Evolutionary conservation across 1,140 invertebrate species (phyloP).

Genomic region (Acromyrmex heyeri): DNA sequence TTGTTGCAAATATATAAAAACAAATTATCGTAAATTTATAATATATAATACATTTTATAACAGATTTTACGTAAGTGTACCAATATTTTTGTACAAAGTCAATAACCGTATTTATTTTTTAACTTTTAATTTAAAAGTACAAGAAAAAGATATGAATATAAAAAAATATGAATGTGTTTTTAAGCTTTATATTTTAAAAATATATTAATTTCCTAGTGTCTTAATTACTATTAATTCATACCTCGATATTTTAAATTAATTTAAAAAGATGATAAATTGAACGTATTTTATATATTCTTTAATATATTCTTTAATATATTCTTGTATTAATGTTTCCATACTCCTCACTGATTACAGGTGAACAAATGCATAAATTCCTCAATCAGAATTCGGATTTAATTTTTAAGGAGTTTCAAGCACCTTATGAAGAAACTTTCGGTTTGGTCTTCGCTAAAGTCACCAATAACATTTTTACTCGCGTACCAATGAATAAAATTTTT

Average conservation of each 20-base stretch:
- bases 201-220: not conserved
- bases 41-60: not conserved
- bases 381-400: conserved; percentile 90
- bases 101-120: not conserved
- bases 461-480: conserved; percentile 89
- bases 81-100: not conserved
- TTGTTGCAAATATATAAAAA: not conserved
- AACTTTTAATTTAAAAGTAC: not conserved
- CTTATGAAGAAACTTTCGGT: conserved; percentile 89
- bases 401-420: conserved; percentile 89
- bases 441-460: conserved; percentile 88
- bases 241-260: not conserved
- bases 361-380: conserved; percentile 87
- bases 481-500: conserved; percentile 89
- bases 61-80: not conserved
- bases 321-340: conserved; percentile 8
- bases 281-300: not conserved
- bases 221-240: not conserved
- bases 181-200: not conserved
- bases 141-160: not conserved
- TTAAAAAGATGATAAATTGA: conserved; percentile 1
- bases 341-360: conserved; percentile 74
- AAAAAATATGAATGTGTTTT: not conserved
- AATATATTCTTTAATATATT: not conserved
- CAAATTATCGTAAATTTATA: not conserved